Conservation (phyloP, 2,888 invertebrate species). For the Athripsodes cinereus region DNA sequence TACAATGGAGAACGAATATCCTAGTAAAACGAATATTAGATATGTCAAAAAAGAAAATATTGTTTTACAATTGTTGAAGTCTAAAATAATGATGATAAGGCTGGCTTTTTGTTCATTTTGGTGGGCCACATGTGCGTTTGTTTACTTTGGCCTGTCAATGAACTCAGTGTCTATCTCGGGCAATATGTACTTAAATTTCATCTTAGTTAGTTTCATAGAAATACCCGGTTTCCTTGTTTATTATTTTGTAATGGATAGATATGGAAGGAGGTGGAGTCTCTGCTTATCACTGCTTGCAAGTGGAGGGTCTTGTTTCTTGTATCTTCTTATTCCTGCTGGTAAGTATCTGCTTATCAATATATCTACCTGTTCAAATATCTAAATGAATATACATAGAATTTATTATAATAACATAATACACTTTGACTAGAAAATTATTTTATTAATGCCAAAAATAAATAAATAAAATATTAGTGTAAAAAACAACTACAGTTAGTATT, state of each 20-base stretch:
- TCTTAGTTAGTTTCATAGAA: conserved; percentile 58
- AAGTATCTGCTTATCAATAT: too few relatives aligned
- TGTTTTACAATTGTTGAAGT: conserved; percentile 42
- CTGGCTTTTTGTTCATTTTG: conserved; percentile 64
- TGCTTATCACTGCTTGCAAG: conserved; percentile 38
- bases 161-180: conserved; percentile 68
- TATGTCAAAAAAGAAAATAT: not conserved
- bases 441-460: too few relatives aligned
- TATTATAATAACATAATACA: too few relatives aligned
- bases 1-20: conserved; percentile 30
- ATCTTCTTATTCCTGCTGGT: conserved; percentile 45
- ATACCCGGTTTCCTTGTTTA: conserved; percentile 64
- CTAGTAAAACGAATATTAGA: conserved; percentile 3
- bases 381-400: too few relatives aligned
- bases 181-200: conserved; percentile 71
- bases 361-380: too few relatives aligned
- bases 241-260: conserved; percentile 53
- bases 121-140: conserved; percentile 69
- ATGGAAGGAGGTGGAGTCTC: conserved; percentile 47
- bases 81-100: conserved; percentile 48
- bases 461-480: too few relatives aligned
- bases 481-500: too few relatives aligned
- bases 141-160: conserved; percentile 74
- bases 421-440: too few relatives aligned
- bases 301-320: conserved; percentile 47